These are phyloP conservation scores for Adrianichthys oophorus DNA, from an alignment of 2,797 vertebrate species.

Conservation along the genomic window DNA sequence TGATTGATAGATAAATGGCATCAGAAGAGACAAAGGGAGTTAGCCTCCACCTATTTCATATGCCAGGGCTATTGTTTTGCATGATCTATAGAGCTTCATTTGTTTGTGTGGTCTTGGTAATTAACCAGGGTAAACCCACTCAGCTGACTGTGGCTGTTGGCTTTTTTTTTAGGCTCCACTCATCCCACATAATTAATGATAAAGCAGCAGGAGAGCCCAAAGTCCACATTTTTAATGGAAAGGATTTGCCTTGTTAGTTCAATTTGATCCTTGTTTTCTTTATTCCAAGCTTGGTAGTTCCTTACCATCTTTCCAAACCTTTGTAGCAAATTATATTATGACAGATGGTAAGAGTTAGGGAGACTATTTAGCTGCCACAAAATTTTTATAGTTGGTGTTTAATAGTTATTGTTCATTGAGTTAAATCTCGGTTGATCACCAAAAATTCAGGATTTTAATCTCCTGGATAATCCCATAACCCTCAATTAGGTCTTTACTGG, in stretches of 20 bases:
- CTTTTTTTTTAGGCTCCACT: conserved; percentile 58
- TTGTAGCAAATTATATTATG: conserved; percentile 34
- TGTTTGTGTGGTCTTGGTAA: conserved; percentile 66
- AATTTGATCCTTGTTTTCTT: conserved; percentile 50
- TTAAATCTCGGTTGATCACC: too few relatives aligned
- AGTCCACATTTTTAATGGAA: conserved; percentile 68
- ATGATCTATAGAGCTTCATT: conserved; percentile 61
- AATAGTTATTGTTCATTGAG: too few relatives aligned
- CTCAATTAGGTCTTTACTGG: too few relatives aligned
- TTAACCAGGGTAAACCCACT: conserved; percentile 63
- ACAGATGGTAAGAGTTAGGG: conserved; percentile 18
- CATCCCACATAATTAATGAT: conserved; percentile 78
- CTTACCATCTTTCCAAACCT: conserved; percentile 26
- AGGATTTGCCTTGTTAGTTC: conserved; percentile 70
- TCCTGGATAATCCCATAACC: too few relatives aligned
- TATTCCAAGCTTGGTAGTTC: conserved; percentile 38
- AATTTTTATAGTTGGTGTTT: too few relatives aligned
- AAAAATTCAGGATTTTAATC: too few relatives aligned
- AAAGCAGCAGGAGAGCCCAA: conserved; percentile 52
- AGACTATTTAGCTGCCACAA: conserved; percentile 20
- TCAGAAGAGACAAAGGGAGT: conserved; percentile 14
- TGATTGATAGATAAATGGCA: conserved; percentile 49
- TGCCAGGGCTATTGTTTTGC: conserved; percentile 35
- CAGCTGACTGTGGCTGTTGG: conserved; percentile 56
- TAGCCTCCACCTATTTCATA: conserved; percentile 36